These are phyloP conservation scores for Microtus richardsoni DNA, from an alignment of 2,113 vertebrate species.

Conservation along the genomic window DNA sequence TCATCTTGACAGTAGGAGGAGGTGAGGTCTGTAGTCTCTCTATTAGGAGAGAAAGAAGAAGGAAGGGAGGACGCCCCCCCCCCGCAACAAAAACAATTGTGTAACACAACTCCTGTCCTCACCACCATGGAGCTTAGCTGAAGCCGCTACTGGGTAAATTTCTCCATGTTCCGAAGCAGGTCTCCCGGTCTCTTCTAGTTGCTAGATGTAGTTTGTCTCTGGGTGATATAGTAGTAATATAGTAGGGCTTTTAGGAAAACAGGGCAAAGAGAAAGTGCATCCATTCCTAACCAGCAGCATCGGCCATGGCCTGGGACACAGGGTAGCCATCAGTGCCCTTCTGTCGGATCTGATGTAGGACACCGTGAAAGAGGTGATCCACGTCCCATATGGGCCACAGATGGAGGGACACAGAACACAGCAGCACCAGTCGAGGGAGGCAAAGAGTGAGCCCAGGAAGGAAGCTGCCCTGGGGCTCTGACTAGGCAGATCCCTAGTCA, in stretches of 20 bases:
- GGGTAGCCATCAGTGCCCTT: background rate
- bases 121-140: background rate
- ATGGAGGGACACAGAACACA: background rate
- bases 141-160: background rate
- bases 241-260: background rate
- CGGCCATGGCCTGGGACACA: too few species aligned
- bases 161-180: background rate
- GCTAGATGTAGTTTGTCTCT: background rate
- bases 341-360: background rate
- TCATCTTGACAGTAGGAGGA: background rate
- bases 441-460: fast-evolving
- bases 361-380: background rate
- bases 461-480: background rate
- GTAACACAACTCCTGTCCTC: background rate
- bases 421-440: background rate
- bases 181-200: background rate
- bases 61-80: background rate
- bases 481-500: background rate
- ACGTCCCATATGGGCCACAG: fast-evolving
- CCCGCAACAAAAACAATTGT: background rate
- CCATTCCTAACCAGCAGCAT: background rate
- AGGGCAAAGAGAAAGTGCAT: background rate
- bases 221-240: background rate
- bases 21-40: background rate
- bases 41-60: background rate